phyloP scores from a whole-genome alignment of 2,888 invertebrate genomes.

The Bellardia bayeri region DNA sequence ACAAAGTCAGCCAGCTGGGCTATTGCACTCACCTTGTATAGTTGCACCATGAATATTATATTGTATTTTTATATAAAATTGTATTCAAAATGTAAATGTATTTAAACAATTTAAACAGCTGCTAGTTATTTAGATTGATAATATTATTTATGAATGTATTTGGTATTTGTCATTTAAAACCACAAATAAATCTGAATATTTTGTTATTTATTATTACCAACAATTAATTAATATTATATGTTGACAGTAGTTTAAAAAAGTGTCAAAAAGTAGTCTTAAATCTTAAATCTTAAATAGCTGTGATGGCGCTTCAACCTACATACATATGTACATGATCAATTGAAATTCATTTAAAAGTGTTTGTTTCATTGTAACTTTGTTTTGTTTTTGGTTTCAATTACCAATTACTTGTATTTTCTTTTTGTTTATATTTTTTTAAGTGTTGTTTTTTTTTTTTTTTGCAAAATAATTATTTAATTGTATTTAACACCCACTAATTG shows the following conservation, averaged over 20 bases:
- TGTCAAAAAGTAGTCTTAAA: constrained; percentile 22
- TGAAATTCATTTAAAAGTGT: neutral
- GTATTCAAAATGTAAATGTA: too few relatives aligned
- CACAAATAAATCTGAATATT: too few relatives aligned
- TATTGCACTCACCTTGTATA: too few relatives aligned
- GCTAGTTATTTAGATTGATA: too few relatives aligned
- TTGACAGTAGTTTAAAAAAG: constrained; percentile 18
- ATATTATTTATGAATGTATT: too few relatives aligned
- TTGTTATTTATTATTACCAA: neutral
- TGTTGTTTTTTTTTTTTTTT: constrained; percentile 18
- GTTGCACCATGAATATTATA: too few relatives aligned
- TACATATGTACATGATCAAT: neutral
- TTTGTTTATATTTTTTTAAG: constrained; percentile 3
- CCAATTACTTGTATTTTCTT: constrained; percentile 17
- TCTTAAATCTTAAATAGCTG: neutral
- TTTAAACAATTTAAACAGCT: too few relatives aligned
- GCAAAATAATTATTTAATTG: constrained; percentile 5
- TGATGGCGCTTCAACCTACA: constrained; percentile 49
- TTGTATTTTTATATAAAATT: too few relatives aligned
- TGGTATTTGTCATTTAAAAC: too few relatives aligned
- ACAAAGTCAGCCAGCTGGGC: too few relatives aligned
- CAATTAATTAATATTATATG: constrained; percentile 8
- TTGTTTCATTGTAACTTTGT: neutral
- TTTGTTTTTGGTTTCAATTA: neutral
- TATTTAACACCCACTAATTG: constrained; percentile 42